phyloP scores from a whole-genome alignment of 2,888 invertebrate genomes.

The Neoaliturus tenellus region DNA sequence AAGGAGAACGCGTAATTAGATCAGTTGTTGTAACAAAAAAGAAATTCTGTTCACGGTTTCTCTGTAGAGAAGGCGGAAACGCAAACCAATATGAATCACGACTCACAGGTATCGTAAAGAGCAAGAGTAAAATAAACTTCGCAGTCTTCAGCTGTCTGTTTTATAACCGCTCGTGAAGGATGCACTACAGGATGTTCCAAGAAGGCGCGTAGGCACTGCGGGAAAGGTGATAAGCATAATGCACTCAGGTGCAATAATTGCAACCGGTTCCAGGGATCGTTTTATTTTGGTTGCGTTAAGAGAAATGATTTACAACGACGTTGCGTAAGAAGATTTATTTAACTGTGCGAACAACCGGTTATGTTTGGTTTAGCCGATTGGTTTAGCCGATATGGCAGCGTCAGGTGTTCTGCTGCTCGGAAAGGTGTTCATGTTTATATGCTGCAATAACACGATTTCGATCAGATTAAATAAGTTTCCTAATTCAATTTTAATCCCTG shows the following conservation, averaged over 20 bases:
- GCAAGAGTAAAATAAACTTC: too few species aligned
- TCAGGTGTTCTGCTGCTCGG: not conserved
- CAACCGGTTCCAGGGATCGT: not conserved
- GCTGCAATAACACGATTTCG: too few species aligned
- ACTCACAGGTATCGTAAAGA: too few species aligned
- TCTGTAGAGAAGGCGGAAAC: too few species aligned
- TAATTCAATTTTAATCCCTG: too few species aligned
- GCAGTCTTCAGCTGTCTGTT: not conserved
- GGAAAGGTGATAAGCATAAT: not conserved
- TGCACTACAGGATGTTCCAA: not conserved
- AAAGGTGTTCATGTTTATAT: too few species aligned
- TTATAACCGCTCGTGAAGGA: not conserved
- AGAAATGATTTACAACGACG: not conserved
- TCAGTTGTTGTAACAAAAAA: too few species aligned
- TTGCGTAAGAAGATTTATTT: conserved; percentile 11
- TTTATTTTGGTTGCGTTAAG: conserved; percentile 18
- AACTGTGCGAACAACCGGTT: not conserved
- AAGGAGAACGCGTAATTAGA: too few species aligned
- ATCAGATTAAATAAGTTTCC: too few species aligned
- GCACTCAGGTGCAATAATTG: not conserved
- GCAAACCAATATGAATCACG: too few species aligned
- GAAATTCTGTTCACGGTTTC: too few species aligned
- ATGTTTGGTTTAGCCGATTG: not conserved
- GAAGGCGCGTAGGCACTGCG: not conserved
- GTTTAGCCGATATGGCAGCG: not conserved